These are phyloP conservation scores for Montipora efflorescens DNA, from an alignment of 64 coral and sea anemone genomes.

Conservation along the genomic window DNA sequence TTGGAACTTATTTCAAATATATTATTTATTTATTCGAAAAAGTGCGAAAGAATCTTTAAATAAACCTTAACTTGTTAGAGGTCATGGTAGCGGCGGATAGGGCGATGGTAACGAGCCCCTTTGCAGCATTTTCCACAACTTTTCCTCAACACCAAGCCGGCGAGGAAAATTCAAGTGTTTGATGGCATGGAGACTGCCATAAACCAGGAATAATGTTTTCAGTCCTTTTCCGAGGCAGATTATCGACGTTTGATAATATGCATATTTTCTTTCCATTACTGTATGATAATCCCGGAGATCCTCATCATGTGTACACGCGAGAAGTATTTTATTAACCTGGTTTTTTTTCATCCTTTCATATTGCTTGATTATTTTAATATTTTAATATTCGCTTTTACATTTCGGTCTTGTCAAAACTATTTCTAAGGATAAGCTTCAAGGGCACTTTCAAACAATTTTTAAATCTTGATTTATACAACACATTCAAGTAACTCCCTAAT, in stretches of 20 bases:
- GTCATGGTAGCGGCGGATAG: not conserved
- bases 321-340: no score
- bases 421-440: not conserved
- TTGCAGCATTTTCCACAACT: not conserved
- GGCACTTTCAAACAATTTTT: not conserved
- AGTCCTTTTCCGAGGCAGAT: not conserved
- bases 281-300: not conserved
- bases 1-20: not conserved
- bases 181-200: no score
- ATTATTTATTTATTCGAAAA: slow-evolving; percentile 15
- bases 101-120: not conserved
- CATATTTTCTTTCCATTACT: not conserved
- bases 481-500: no score
- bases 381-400: not conserved
- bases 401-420: not conserved
- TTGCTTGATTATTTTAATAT: not conserved
- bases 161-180: not conserved
- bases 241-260: slow-evolving; percentile 13
- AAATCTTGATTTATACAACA: no score
- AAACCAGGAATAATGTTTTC: no score
- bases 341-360: no score
- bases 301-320: no score
- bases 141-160: not conserved
- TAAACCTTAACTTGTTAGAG: not conserved
- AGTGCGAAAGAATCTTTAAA: not conserved